Conservation (phyloP, 1,140 invertebrate species). For the Ganaspis sp. region DNA sequence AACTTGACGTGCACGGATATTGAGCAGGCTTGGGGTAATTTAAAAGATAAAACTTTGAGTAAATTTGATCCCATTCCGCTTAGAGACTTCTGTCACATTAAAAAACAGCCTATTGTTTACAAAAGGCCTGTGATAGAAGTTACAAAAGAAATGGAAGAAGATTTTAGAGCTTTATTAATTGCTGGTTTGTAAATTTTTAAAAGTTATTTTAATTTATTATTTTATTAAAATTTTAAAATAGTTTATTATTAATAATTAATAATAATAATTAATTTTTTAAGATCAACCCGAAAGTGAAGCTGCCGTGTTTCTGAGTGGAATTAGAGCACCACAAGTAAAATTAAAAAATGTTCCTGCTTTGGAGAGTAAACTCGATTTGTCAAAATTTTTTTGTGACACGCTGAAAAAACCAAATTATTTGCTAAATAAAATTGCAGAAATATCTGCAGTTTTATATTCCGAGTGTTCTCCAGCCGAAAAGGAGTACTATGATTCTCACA, state of each 20-base stretch:
- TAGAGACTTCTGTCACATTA: constrained; percentile 7
- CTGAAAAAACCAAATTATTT: not conserved
- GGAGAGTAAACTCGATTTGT: not conserved
- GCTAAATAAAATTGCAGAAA: not conserved
- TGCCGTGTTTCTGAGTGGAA: no score
- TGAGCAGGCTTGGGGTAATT: constrained; percentile 13
- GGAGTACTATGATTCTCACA: not conserved
- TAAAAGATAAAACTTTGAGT: not conserved
- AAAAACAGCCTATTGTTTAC: not conserved
- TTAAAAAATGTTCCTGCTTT: not conserved
- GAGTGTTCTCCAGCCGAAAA: no score
- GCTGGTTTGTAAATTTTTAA: constrained; percentile 1
- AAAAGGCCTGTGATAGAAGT: not conserved
- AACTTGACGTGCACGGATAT: not conserved
- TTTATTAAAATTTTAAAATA: not conserved
- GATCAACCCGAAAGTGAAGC: no score
- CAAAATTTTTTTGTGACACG: no score
- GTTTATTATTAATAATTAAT: not conserved
- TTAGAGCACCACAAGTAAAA: not conserved
- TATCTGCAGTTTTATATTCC: not conserved
- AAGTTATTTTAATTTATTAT: not conserved
- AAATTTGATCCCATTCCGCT: not conserved
- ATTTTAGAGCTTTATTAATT: not conserved
- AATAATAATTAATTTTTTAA: no score
- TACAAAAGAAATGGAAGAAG: constrained; percentile 14